Percentiles rank a stretch among this genome's conserved stretches.
phyloP scores from a whole-genome alignment of 2,888 invertebrate species.

The Epinotia bilunana region DNA sequence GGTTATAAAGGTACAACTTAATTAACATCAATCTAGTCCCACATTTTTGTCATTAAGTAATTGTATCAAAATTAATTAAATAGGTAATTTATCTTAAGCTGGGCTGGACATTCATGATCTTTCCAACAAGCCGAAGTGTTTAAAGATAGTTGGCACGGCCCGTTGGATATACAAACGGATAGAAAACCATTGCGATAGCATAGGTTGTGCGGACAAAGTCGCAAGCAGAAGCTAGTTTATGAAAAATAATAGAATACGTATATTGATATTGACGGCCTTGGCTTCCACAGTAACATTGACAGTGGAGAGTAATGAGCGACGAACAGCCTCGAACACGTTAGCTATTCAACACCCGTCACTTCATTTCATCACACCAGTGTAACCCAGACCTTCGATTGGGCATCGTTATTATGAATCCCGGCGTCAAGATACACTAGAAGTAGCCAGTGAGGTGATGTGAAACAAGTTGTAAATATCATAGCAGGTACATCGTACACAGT shows the following conservation, averaged over 20 bases:
- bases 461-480: not conserved
- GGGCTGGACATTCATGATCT: too few species aligned
- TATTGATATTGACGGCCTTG: slow-evolving; percentile 30
- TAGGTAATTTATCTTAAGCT: too few species aligned
- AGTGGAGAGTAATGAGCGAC: slow-evolving; percentile 59
- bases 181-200: too few species aligned
- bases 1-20: too few species aligned
- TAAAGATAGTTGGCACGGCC: too few species aligned
- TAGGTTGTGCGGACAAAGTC: not conserved
- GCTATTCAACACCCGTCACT: not conserved
- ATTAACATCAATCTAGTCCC: too few species aligned
- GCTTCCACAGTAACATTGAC: slow-evolving; percentile 33
- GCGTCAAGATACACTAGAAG: slow-evolving; percentile 58
- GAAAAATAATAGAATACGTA: not conserved
- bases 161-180: too few species aligned
- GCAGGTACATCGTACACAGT: not conserved
- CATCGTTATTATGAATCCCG: not conserved
- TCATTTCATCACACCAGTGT: not conserved
- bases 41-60: too few species aligned
- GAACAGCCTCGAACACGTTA: slow-evolving; percentile 65
- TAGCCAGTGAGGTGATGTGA: not conserved
- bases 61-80: too few species aligned
- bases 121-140: too few species aligned
- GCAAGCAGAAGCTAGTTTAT: slow-evolving; percentile 1
- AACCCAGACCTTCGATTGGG: not conserved